These are phyloP conservation scores for Australoheros scitulus DNA, from an alignment of 2,113 vertebrate genomes.

Conservation along the genomic window DNA sequence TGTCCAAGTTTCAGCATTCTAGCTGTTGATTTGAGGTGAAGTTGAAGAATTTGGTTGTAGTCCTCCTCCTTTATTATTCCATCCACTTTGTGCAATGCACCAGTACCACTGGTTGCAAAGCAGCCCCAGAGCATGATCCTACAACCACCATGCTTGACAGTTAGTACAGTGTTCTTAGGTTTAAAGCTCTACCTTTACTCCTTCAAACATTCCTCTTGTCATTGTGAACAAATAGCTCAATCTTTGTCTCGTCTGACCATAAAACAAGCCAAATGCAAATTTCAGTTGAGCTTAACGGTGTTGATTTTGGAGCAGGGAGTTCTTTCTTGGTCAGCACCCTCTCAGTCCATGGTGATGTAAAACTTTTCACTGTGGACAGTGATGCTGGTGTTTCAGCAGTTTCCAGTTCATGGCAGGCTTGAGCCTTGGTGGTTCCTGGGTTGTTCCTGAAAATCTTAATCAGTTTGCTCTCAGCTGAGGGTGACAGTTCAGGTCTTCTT, in stretches of 20 bases:
- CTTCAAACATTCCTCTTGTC: neutral
- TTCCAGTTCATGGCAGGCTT: neutral
- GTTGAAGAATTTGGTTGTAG: neutral
- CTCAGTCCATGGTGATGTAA: neutral
- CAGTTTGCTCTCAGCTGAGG: neutral
- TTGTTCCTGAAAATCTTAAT: neutral
- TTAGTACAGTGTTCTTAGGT: neutral
- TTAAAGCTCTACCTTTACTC: neutral
- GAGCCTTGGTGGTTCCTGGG: neutral
- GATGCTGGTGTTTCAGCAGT: neutral
- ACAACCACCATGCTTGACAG: neutral
- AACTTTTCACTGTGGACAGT: neutral
- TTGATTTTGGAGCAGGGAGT: neutral
- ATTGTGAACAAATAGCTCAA: neutral
- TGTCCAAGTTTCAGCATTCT: neutral
- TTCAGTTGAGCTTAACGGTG: neutral
- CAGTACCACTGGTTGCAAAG: neutral
- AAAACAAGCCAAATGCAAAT: neutral
- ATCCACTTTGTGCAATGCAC: neutral
- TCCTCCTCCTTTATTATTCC: neutral
- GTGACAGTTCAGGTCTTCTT: neutral
- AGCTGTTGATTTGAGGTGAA: neutral
- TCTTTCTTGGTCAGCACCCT: neutral
- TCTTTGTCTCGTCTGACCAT: neutral
- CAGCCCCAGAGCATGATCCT: neutral